Evolutionary conservation across 2,888 invertebrate species (phyloP).

Genomic region (Elegia similella): DNA sequence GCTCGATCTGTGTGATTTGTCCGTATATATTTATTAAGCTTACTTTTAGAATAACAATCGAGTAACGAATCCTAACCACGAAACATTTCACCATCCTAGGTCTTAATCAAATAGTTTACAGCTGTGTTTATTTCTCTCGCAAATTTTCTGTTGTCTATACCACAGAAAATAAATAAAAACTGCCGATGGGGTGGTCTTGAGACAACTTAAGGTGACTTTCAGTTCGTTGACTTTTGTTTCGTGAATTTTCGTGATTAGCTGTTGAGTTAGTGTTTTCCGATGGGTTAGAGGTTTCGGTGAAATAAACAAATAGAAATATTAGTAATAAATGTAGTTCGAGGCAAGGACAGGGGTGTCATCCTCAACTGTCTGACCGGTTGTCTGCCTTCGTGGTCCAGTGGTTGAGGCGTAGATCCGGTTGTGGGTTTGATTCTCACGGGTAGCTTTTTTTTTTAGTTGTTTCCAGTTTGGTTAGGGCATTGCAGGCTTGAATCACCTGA

Average conservation of each 20-base stretch:
- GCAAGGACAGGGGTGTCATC: no score
- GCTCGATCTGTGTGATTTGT: no score
- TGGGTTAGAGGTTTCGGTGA: neutral
- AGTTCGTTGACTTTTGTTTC: neutral
- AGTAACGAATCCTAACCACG: neutral
- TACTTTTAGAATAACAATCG: neutral
- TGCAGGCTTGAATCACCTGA: no score
- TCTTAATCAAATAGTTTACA: constrained; percentile 6
- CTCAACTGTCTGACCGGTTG: no score
- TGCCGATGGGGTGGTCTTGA: neutral
- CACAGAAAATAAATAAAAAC: neutral
- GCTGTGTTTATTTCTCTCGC: constrained; percentile 8
- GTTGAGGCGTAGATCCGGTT: no score
- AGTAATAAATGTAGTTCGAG: no score
- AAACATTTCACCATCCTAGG: neutral
- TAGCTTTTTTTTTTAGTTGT: no score
- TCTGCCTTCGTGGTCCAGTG: no score
- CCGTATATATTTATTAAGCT: no score
- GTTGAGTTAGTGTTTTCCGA: neutral
- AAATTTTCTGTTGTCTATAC: neutral
- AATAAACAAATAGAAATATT: neutral
- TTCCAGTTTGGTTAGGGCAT: no score
- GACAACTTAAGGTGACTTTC: neutral
- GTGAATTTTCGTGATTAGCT: neutral
- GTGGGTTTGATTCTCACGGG: no score